phyloP scores from a whole-genome alignment of 2,797 vertebrate species.

The Peromyscus melanophrys region DNA sequence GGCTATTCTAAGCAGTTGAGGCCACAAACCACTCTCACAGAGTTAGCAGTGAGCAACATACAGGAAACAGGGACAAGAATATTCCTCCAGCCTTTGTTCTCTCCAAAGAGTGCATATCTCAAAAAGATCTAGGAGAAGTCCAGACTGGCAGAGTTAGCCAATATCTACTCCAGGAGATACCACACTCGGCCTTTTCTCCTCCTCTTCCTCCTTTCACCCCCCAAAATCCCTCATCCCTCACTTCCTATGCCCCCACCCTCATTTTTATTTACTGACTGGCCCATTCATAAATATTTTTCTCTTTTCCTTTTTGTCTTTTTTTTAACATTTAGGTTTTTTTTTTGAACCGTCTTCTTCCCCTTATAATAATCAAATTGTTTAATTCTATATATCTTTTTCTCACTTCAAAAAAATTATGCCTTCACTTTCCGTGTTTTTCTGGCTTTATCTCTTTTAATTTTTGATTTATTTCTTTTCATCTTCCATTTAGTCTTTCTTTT shows the following conservation, averaged over 20 bases:
- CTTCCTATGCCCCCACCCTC: background rate
- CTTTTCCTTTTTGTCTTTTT: background rate
- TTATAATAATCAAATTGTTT: background rate
- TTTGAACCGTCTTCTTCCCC: background rate
- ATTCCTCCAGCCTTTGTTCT: background rate
- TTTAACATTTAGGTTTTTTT: background rate
- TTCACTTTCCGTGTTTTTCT: background rate
- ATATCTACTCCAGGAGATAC: background rate
- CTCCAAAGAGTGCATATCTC: background rate
- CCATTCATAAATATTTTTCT: too few species aligned
- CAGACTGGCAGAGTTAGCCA: background rate
- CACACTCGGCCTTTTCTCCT: background rate
- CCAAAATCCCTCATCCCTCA: background rate
- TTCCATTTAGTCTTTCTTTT: background rate
- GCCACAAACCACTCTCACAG: background rate
- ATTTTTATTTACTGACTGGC: background rate
- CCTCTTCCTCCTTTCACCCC: background rate
- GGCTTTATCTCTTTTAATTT: background rate
- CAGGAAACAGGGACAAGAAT: too few species aligned
- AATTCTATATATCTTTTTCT: background rate
- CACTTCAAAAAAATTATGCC: background rate
- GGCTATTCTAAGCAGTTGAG: background rate
- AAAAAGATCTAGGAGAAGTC: background rate
- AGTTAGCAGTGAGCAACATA: background rate
- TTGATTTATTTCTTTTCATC: background rate